Evolutionary conservation across 2,113 vertebrate genomes (phyloP).

Genomic region (Salvelinus namaycush): DNA sequence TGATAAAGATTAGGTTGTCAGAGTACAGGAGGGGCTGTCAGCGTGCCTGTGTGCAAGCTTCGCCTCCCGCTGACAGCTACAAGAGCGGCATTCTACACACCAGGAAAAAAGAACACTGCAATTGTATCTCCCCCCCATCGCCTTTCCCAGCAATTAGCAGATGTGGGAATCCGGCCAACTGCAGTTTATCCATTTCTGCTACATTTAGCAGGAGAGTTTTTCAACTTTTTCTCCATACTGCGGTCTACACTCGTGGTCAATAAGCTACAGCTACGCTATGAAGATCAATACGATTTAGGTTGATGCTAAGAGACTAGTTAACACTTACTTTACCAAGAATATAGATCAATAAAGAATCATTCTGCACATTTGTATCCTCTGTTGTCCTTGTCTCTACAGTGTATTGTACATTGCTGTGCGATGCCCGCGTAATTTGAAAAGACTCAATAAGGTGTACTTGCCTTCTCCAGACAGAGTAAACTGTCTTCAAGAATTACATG

Average conservation of each 20-base stretch:
- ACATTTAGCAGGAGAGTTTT: neutral
- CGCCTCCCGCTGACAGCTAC: slow-evolving; percentile 50
- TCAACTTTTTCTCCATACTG: neutral
- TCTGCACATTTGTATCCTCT: no score
- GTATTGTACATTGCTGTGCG: no score
- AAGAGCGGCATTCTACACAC: slow-evolving; percentile 19
- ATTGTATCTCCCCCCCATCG: slow-evolving; percentile 9
- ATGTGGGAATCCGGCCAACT: slow-evolving; percentile 11
- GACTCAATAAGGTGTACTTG: no score
- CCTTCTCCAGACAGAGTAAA: no score
- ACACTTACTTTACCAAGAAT: no score
- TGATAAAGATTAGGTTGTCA: slow-evolving; percentile 61
- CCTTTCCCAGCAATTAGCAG: slow-evolving; percentile 48
- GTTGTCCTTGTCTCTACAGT: no score
- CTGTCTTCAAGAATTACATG: no score
- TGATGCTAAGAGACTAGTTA: neutral
- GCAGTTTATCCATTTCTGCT: neutral
- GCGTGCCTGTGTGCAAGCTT: slow-evolving; percentile 40
- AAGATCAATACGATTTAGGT: neutral
- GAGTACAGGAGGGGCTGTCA: slow-evolving; percentile 41
- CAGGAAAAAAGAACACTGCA: slow-evolving; percentile 8
- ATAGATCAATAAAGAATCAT: no score
- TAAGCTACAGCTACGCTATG: neutral
- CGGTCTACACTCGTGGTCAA: neutral
- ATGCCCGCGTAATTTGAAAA: no score